Evolutionary conservation across 2,888 invertebrate genomes (phyloP).

Genomic region (Blastobasis lacticolella): DNA sequence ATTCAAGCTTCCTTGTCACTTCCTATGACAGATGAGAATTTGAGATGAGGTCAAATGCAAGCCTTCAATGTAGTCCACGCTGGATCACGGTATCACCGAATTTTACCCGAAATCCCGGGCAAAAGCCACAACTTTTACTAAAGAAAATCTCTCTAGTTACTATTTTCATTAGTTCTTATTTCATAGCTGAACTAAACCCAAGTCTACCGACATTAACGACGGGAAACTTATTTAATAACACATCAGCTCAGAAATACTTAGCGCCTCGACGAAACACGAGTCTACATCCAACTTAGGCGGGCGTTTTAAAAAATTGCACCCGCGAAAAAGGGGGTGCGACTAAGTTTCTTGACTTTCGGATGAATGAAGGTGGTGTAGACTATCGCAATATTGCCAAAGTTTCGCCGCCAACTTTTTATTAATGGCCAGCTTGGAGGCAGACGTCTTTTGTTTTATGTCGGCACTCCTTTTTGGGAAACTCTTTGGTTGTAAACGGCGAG

Average conservation of each 20-base stretch:
- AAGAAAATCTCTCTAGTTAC: too few relatives aligned
- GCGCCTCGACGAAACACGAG: neutral
- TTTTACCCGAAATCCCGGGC: too few relatives aligned
- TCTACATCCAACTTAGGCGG: neutral
- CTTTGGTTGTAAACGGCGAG: conserved; percentile 26
- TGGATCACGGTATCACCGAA: too few relatives aligned
- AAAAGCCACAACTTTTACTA: too few relatives aligned
- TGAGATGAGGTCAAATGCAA: too few relatives aligned
- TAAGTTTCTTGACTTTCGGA: conserved; percentile 16
- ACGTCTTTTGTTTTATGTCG: conserved; percentile 45
- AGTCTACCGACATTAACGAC: too few relatives aligned
- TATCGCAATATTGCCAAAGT: conserved; percentile 64
- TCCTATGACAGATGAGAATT: too few relatives aligned
- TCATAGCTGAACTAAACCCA: too few relatives aligned
- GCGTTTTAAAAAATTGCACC: neutral
- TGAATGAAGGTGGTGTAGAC: conserved; percentile 36
- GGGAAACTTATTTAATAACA: too few relatives aligned
- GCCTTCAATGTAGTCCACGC: too few relatives aligned
- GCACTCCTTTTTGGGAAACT: conserved; percentile 27
- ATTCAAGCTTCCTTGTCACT: too few relatives aligned
- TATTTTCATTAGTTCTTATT: too few relatives aligned
- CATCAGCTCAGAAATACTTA: neutral
- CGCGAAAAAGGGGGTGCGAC: neutral
- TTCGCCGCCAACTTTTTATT: conserved; percentile 53
- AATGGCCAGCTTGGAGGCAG: conserved; percentile 33